Evolutionary conservation across 2,797 vertebrate species (phyloP).

Genomic region (Thunnus albacares): DNA sequence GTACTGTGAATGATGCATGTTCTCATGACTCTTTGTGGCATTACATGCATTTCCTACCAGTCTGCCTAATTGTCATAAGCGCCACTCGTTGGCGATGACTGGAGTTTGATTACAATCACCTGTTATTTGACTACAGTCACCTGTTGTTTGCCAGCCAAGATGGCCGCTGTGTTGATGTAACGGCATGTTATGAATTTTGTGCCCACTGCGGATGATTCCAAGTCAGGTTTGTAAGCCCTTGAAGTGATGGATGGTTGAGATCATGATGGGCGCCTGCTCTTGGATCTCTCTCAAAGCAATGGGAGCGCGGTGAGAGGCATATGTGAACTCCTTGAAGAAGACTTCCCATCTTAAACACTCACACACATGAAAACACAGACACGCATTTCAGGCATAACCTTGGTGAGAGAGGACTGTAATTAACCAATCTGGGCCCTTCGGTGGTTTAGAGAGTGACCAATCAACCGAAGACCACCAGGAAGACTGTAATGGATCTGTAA

Average conservation of each 20-base stretch:
- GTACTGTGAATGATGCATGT: conserved; percentile 23
- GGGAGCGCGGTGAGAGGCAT: neutral
- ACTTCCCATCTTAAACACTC: conserved; percentile 2
- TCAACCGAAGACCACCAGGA: conserved; percentile 51
- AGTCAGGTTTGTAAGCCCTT: conserved; percentile 44
- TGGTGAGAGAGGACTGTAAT: conserved; percentile 22
- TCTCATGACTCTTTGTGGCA: conserved; percentile 35
- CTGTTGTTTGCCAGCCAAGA: conserved; percentile 67
- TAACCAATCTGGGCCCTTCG: conserved; percentile 35
- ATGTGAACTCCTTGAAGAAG: conserved; percentile 13
- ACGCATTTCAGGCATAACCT: conserved; percentile 21
- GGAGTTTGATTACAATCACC: conserved; percentile 70
- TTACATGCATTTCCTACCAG: conserved; percentile 41
- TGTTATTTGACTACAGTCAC: conserved; percentile 66
- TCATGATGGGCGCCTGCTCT: conserved; percentile 16
- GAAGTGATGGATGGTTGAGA: conserved; percentile 33
- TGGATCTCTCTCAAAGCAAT: conserved; percentile 16
- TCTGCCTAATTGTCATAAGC: conserved; percentile 59
- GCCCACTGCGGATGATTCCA: conserved; percentile 43
- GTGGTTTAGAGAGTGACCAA: conserved; percentile 47
- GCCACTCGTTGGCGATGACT: conserved; percentile 22
- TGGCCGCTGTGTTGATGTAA: conserved; percentile 65
- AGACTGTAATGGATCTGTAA: conserved; percentile 31
- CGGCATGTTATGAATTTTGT: conserved; percentile 61
- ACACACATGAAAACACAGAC: conserved; percentile 16